phyloP scores from a whole-genome alignment of 2,888 invertebrate genomes.

The Eubasilissa splendida region DNA sequence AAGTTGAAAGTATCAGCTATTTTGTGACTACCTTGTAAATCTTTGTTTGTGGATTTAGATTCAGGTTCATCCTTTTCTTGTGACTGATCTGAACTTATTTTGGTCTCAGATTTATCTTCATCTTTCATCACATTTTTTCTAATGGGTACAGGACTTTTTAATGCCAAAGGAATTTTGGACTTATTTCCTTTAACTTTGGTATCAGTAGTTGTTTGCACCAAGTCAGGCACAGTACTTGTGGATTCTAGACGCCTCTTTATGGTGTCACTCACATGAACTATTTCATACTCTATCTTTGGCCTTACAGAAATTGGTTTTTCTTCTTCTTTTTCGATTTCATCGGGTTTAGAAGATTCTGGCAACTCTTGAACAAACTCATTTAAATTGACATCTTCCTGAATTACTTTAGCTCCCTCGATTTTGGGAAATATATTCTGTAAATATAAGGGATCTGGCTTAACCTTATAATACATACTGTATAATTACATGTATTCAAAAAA shows the following conservation, averaged over 20 bases:
- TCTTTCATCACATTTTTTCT: conserved; percentile 64
- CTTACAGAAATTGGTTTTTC: neutral
- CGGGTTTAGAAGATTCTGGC: conserved; percentile 28
- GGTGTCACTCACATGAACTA: conserved; percentile 75
- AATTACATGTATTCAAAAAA: neutral
- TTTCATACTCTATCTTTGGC: conserved; percentile 70
- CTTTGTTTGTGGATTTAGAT: neutral
- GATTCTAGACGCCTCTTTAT: conserved; percentile 75
- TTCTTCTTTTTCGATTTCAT: neutral
- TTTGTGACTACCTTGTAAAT: conserved; percentile 63
- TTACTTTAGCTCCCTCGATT: conserved; percentile 33
- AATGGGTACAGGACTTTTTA: conserved; percentile 67
- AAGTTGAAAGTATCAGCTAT: conserved; percentile 77
- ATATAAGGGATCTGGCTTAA: conserved; percentile 48
- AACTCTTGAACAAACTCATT: conserved; percentile 41
- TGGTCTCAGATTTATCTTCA: conserved; percentile 62
- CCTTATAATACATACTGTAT: neutral
- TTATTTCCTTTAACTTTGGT: conserved; percentile 64
- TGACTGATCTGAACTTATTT: conserved; percentile 6
- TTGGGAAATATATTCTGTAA: conserved; percentile 45
- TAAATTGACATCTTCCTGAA: conserved; percentile 34
- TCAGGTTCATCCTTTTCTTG: conserved; percentile 24
- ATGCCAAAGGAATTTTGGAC: conserved; percentile 68
- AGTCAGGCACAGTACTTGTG: conserved; percentile 67
- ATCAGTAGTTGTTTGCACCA: conserved; percentile 62